Conservation (phyloP, 2,888 invertebrate genomes). For the Lomographa bimaculata region DNA sequence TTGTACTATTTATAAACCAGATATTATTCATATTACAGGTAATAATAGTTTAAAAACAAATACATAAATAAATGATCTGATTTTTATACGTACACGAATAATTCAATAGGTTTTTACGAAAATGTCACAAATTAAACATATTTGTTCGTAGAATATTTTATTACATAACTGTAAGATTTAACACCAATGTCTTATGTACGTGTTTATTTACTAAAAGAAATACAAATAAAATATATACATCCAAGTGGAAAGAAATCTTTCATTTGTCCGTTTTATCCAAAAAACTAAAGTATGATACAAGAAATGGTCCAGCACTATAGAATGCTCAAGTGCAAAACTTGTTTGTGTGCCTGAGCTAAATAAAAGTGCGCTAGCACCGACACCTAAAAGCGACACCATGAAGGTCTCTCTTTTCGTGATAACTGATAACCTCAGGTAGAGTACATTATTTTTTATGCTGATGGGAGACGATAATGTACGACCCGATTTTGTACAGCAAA, state of each 20-base stretch:
- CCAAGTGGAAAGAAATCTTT: slow-evolving; percentile 39
- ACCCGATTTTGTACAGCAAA: no score
- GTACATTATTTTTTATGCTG: no score
- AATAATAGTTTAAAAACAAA: slow-evolving; percentile 37
- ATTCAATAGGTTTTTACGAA: slow-evolving; percentile 44
- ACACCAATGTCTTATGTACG: slow-evolving; percentile 68
- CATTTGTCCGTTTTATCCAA: slow-evolving; percentile 23
- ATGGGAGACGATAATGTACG: no score
- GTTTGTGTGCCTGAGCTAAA: no score
- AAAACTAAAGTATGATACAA: no score
- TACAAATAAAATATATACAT: slow-evolving; percentile 69
- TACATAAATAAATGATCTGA: slow-evolving; percentile 62
- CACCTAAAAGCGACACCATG: no score
- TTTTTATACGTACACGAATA: slow-evolving; percentile 43
- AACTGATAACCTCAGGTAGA: no score
- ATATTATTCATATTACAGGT: slow-evolving; percentile 28
- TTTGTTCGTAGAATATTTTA: slow-evolving; percentile 26
- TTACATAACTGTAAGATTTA: slow-evolving; percentile 49
- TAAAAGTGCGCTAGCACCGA: no score
- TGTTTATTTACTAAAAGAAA: slow-evolving; percentile 72
- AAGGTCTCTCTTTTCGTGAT: no score
- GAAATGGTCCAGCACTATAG: no score
- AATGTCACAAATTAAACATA: slow-evolving; percentile 54
- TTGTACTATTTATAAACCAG: slow-evolving; percentile 35
- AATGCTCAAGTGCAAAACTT: no score